These are phyloP conservation scores for Pampusana beccarii DNA, from an alignment of 2,113 vertebrate species.

Conservation along the genomic window DNA sequence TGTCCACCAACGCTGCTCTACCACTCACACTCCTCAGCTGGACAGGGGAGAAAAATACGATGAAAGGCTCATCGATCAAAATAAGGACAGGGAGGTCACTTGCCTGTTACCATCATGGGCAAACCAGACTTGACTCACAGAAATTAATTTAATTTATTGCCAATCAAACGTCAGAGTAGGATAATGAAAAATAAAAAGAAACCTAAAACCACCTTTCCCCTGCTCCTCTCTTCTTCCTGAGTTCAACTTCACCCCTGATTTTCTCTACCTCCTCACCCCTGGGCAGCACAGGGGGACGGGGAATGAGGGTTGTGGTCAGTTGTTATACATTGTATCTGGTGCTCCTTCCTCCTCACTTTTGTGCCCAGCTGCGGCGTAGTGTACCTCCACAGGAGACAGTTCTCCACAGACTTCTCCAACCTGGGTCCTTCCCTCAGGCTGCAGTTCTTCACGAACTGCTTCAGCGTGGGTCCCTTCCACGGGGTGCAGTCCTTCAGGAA, in stretches of 20 bases:
- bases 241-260: not conserved
- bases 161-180: not conserved
- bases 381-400: not conserved
- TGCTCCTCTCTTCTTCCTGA: not conserved
- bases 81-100: not conserved
- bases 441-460: not conserved
- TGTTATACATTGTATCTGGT: not conserved
- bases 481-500: not conserved
- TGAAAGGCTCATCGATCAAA: rapidly evolving
- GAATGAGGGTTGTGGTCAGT: not conserved
- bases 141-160: not conserved
- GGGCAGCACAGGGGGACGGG: rapidly evolving
- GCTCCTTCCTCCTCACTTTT: not conserved
- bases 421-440: not conserved
- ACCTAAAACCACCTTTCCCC: not conserved
- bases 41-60: not conserved
- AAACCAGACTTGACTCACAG: rapidly evolving
- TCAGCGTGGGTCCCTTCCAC: not conserved
- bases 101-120: not conserved
- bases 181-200: not conserved
- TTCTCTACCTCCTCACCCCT: not conserved
- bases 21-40: not conserved
- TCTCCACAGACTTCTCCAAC: rapidly evolving
- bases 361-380: not conserved
- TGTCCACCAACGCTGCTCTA: not conserved